These are phyloP conservation scores for Macrocentrus cingulum DNA, from an alignment of 1,140 invertebrate species.

Conservation along the genomic window DNA sequence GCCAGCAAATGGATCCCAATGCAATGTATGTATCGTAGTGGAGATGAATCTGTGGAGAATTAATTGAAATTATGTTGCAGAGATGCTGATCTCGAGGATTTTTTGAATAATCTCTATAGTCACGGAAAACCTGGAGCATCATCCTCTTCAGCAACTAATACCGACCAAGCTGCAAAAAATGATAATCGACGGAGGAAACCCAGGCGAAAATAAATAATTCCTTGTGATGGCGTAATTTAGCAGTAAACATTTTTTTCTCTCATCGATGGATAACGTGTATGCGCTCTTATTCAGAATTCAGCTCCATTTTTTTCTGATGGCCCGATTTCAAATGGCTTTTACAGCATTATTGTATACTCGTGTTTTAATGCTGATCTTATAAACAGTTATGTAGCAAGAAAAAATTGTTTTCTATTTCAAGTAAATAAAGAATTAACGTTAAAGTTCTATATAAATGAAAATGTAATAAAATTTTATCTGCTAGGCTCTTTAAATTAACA, in stretches of 20 bases:
- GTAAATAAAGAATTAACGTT: constrained; percentile 8
- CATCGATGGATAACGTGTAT: constrained; percentile 11
- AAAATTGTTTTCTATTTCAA: neutral
- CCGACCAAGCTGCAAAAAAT: constrained; percentile 28
- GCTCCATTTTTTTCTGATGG: neutral
- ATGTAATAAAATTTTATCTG: too few species aligned
- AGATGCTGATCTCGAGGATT: constrained; percentile 66
- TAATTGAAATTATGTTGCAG: constrained; percentile 47
- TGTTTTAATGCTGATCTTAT: constrained; percentile 12
- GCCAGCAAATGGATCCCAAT: constrained; percentile 46
- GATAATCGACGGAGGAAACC: constrained; percentile 55
- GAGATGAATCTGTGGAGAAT: too few species aligned
- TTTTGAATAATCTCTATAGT: constrained; percentile 65
- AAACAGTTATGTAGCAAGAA: constrained; percentile 7
- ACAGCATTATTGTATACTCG: constrained; percentile 4
- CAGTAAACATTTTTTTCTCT: neutral
- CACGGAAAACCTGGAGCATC: constrained; percentile 49
- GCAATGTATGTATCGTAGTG: constrained; percentile 46
- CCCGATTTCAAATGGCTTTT: constrained; percentile 5
- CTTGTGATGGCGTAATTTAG: constrained; percentile 2
- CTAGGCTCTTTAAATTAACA: too few species aligned
- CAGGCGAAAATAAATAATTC: constrained; percentile 54
- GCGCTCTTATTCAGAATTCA: neutral
- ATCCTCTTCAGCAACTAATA: constrained; percentile 42
- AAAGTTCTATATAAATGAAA: neutral